phyloP scores from a whole-genome alignment of 2,113 vertebrate species.

The Epinephelus cyanopodus region DNA sequence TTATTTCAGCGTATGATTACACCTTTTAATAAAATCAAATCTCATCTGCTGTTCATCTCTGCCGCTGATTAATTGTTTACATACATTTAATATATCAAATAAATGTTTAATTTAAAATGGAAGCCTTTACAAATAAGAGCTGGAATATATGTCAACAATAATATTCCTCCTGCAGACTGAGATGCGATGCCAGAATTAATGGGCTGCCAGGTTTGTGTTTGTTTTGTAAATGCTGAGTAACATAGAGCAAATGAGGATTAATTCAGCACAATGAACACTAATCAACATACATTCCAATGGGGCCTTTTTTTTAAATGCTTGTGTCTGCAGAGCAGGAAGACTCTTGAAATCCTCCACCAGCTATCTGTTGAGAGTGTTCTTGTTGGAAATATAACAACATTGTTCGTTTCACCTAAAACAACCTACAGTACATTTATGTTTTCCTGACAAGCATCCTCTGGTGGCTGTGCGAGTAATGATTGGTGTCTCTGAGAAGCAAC shows the following conservation, averaged over 20 bases:
- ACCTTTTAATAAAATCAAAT: not conserved
- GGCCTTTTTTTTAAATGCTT: not conserved
- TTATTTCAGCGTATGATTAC: not conserved
- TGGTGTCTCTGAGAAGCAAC: not conserved
- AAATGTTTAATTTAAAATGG: slow-evolving; percentile 25
- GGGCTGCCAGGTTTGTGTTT: slow-evolving; percentile 30
- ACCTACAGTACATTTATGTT: not conserved
- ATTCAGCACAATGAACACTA: slow-evolving; percentile 27
- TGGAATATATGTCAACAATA: slow-evolving; percentile 9
- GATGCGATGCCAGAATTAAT: slow-evolving; percentile 13
- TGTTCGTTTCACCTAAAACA: not conserved
- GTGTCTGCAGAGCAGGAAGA: slow-evolving; percentile 5
- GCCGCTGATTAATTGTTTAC: slow-evolving; percentile 1
- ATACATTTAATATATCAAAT: slow-evolving; percentile 27
- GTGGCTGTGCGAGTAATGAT: not conserved
- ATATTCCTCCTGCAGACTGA: not conserved
- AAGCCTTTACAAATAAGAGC: slow-evolving; percentile 17
- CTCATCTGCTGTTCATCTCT: not conserved
- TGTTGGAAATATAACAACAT: not conserved
- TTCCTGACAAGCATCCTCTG: not conserved
- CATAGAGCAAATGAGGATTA: slow-evolving; percentile 30
- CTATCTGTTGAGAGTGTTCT: not conserved
- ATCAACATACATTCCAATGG: slow-evolving; percentile 8
- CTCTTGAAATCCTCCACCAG: not conserved
- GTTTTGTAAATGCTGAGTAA: slow-evolving; percentile 38